phyloP scores from a whole-genome alignment of 2,113 vertebrate genomes.

The Aix galericulata region DNA sequence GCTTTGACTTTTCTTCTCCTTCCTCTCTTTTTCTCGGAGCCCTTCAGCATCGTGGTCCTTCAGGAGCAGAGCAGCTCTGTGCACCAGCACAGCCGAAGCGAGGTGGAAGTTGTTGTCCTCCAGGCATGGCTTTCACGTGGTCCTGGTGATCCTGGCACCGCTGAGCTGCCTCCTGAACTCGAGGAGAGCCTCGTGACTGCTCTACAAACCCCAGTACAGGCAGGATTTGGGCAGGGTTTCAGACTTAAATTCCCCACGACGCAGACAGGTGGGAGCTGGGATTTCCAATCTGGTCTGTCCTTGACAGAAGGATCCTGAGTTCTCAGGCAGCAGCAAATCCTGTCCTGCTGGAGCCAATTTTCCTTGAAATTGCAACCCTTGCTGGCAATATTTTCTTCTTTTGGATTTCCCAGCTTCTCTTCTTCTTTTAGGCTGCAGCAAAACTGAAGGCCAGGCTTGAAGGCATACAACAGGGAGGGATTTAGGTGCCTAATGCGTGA shows the following conservation, averaged over 20 bases:
- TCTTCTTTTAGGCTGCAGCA: not conserved
- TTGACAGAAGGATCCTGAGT: not conserved
- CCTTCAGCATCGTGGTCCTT: not conserved
- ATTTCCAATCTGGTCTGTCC: not conserved
- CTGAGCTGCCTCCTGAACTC: not conserved
- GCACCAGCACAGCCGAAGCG: not conserved
- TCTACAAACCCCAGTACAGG: not conserved
- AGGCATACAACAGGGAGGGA: not conserved
- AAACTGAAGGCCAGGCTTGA: not conserved
- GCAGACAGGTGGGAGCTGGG: not conserved
- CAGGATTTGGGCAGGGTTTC: not conserved
- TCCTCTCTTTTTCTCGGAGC: not conserved
- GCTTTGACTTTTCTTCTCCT: not conserved
- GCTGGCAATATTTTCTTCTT: not conserved
- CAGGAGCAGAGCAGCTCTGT: not conserved
- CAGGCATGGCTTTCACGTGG: not conserved
- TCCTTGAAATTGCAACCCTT: not conserved
- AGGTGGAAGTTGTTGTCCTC: not conserved
- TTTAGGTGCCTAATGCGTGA: not conserved
- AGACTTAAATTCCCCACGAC: not conserved
- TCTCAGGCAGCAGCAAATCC: not conserved
- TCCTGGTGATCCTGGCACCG: not conserved
- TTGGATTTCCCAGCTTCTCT: not conserved
- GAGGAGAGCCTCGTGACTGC: not conserved
- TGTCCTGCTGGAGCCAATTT: not conserved